Evolutionary conservation across 2,888 invertebrate species (phyloP).

Genomic region (Limnephilus auricula): DNA sequence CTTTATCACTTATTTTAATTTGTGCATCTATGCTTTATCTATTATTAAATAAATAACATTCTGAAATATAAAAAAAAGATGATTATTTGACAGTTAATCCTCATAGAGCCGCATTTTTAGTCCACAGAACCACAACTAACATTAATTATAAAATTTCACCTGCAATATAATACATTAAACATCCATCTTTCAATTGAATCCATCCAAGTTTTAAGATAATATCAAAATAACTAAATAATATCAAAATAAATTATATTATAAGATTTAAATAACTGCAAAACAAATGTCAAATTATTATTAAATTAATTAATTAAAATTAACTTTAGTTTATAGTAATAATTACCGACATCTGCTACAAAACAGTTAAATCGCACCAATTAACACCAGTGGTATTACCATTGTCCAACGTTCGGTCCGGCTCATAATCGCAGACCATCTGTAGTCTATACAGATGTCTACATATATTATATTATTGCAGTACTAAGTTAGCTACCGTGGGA

Average conservation of each 20-base stretch:
- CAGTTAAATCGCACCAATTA: background rate
- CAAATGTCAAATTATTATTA: background rate
- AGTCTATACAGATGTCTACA: background rate
- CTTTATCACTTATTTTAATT: too few species aligned
- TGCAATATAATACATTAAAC: background rate
- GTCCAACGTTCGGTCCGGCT: background rate
- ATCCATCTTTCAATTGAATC: too few species aligned
- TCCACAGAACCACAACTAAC: background rate
- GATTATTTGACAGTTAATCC: too few species aligned
- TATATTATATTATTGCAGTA: background rate
- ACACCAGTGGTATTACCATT: background rate
- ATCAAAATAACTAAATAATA: background rate
- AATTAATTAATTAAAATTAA: background rate
- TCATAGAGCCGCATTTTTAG: too few species aligned
- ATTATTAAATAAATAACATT: too few species aligned
- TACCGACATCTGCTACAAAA: background rate
- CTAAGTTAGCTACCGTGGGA: background rate
- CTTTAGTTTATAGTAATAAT: too few species aligned
- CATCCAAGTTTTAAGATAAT: background rate
- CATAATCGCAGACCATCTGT: background rate
- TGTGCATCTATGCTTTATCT: too few species aligned
- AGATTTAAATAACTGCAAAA: background rate
- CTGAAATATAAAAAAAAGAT: too few species aligned
- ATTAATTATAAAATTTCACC: background rate
- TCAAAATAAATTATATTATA: too few species aligned